These are phyloP conservation scores for Poeciliopsis turneri DNA, from an alignment of 2,797 vertebrate genomes.

Conservation along the genomic window DNA sequence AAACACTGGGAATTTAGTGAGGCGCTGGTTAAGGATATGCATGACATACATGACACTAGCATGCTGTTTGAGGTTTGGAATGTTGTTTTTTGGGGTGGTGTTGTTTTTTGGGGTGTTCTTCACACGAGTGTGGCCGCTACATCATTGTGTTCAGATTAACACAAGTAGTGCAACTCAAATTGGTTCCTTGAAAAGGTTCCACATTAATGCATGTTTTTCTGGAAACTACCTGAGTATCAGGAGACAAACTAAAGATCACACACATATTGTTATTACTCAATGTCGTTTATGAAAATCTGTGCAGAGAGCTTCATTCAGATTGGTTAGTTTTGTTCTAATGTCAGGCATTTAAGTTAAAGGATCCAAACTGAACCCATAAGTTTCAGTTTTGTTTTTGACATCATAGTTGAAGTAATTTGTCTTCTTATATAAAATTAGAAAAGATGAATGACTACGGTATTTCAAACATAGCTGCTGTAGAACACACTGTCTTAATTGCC, in stretches of 20 bases:
- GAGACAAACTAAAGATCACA: neutral
- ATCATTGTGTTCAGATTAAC: neutral
- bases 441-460: neutral
- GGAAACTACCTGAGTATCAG: neutral
- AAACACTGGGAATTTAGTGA: conserved; percentile 20
- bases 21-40: conserved; percentile 27
- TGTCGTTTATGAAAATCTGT: neutral
- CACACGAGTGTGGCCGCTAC: neutral
- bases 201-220: neutral
- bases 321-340: neutral
- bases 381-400: neutral
- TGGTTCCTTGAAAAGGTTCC: neutral
- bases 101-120: neutral
- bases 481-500: neutral
- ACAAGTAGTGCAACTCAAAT: neutral
- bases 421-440: neutral
- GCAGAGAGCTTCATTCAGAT: neutral
- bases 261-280: neutral
- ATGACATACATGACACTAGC: conserved; percentile 42
- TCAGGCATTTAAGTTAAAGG: neutral
- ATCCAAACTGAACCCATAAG: neutral
- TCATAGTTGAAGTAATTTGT: neutral
- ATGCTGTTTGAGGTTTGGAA: conserved; percentile 36
- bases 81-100: neutral
- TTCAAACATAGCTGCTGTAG: neutral